Conservation (phyloP, 2,113 vertebrate species). For the Poecile atricapillus region DNA sequence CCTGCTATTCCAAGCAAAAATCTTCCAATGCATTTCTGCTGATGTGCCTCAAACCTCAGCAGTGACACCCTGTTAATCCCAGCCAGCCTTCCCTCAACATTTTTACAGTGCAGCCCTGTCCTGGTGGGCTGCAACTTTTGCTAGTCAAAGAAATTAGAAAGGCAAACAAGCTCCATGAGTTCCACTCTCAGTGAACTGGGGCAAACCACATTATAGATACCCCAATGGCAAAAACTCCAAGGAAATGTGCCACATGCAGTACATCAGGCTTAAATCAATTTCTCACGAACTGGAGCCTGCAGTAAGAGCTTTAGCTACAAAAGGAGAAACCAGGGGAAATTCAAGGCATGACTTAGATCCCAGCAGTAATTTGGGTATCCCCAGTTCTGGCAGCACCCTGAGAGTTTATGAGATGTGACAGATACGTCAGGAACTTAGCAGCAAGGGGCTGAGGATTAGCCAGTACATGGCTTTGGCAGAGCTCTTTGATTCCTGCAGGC, state of each 20-base stretch:
- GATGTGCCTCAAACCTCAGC: constrained; percentile 32
- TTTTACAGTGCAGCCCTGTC: neutral
- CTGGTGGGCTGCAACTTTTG: neutral
- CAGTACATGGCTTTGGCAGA: neutral
- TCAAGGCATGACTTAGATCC: neutral
- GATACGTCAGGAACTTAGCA: neutral
- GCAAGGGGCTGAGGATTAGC: neutral
- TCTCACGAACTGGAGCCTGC: neutral
- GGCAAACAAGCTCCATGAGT: neutral
- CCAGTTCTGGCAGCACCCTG: neutral
- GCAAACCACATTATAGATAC: neutral
- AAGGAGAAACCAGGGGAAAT: neutral
- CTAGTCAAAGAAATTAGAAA: neutral
- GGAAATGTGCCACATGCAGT: neutral
- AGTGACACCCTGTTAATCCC: constrained; percentile 17
- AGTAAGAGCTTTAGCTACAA: neutral
- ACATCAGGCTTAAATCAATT: neutral
- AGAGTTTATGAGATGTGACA: neutral
- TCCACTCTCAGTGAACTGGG: neutral
- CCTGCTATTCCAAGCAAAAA: constrained; percentile 42
- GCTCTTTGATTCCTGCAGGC: neutral
- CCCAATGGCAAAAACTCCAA: neutral
- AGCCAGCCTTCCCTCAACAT: neutral
- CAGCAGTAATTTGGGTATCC: neutral
- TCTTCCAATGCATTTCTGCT: constrained; percentile 41